Evolutionary conservation across 1,140 invertebrate species (phyloP), one percentile per base, ranked within the genome.

Genomic region (Acromyrmex heyeri): DNA sequence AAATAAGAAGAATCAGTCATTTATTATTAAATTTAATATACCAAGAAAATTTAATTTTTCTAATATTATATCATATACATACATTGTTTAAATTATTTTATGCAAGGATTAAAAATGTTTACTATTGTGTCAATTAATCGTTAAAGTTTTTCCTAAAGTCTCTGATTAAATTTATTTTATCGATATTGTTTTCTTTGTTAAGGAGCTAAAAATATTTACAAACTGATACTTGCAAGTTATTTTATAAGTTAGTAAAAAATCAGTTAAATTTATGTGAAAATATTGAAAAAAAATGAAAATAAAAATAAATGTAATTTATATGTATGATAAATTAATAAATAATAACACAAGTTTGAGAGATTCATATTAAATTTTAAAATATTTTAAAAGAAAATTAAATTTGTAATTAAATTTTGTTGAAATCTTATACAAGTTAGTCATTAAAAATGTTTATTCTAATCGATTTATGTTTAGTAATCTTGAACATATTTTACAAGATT

Each of bases 41-140:
- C 0, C 14, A 30, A 14, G 16, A 67, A 38, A 24, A 65, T 65
- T 34, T 18, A 38, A 38, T 44, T n/a, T 44, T 21, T 44, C 8
- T 21, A 57, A 21, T 57, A 38, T 67, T 69, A 50, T 44, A 21
- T 59, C 21, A 59, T 4, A 12, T 69, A 48, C 34, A 38, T 38
- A 38, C 7, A 38, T 69, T 44, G n/a, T 69, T 44, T 69, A 48
- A 69, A 44, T 44, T 69, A 69, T 44, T 44, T 69, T 64, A 24
- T 27, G 59, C 34, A 7, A n/a, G 7, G 1, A 34, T 34, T 34
- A 2, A 69, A 69, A 69, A 44, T n/a, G 16, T 48, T 21, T 2
- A 48, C 3, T 6, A 24, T 69, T 44, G n/a, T 21, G 5, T 44
- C 64, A 38, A 67, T 38, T 30, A 64, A 14, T 18, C 6, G 14